Conservation (phyloP, 2,113 vertebrate species). For the Fregetta grallaria region DNA sequence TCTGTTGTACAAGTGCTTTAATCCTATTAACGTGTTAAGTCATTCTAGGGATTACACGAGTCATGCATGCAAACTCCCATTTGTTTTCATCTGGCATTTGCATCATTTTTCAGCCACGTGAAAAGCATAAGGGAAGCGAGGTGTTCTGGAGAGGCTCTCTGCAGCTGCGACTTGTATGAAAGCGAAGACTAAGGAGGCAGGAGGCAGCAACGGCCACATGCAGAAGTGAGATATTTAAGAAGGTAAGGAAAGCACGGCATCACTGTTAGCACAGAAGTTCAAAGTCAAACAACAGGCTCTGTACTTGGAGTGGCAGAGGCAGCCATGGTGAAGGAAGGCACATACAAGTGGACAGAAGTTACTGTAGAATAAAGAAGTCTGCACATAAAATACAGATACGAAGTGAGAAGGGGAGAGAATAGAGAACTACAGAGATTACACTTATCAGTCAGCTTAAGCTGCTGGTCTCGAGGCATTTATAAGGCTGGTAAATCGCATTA, state of each 20-base stretch:
- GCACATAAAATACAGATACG: conserved; percentile 2
- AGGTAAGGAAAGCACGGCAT: not conserved
- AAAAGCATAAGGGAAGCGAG: not conserved
- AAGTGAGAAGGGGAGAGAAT: not conserved
- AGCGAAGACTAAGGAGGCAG: not conserved
- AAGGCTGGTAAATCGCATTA: not conserved
- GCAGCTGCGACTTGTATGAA: not conserved
- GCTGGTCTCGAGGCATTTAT: not conserved
- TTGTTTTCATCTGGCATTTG: conserved; percentile 15
- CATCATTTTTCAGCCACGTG: conserved; percentile 35
- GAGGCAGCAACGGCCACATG: conserved; percentile 11
- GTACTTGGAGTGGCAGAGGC: not conserved
- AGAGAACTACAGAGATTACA: not conserved
- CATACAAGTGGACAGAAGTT: conserved; percentile 16
- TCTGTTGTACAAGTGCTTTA: not conserved
- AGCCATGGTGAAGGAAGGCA: conserved; percentile 27
- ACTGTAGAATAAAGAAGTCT: conserved; percentile 30
- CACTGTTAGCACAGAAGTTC: not conserved
- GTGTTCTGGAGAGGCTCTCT: not conserved
- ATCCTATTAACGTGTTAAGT: not conserved
- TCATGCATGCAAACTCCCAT: not conserved
- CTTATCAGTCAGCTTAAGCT: not conserved
- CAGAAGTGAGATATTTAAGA: not conserved
- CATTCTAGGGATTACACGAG: not conserved
- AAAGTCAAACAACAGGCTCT: not conserved